Base-by-base conservation (phyloP, 2,797 vertebrate species). In the Steatocranus sp. region DNA sequence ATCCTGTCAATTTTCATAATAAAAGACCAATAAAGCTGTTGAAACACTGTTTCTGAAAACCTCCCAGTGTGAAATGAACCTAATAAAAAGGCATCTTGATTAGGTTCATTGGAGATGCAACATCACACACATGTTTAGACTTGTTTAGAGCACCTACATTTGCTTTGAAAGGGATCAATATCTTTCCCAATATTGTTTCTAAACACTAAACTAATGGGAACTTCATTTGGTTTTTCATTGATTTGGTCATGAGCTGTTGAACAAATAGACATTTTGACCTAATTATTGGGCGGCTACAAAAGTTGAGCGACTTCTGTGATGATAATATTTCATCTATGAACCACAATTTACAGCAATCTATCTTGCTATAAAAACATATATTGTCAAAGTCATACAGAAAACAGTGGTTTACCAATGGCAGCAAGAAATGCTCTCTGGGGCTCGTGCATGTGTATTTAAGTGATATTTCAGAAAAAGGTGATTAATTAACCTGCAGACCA, bases 21-120 rank as follows among this genome's bases (percentile, higher is more conserved):
- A 63, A 38, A 38, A 63, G 34, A 63, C 34, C 58, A 30, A 56
- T 56, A 56, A 2, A 23, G 12, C 5, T 5, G 12, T 38, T 5
- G 58, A 63, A 38, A 38, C 11, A 20, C 11, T 38, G 34, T 32
- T 58, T 58, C 56, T 58, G 56, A 58, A 58, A 58, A 18, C 27
- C 11, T 38, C 34, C 7, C 0, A 1, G 32, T 63, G 7, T 63
- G 1, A 20, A 14, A 12, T 66, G 8, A 38, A 0, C 11, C 0
- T 2, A 38, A 20, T 23, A 2, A 38, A 38, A 38, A 38, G 32
- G 53, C 25, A 30, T 54, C 25, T 54, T 54, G 25, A 54, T 6
- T 54, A 1, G 20, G 34, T 41, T 20, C n/a, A 66, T 7, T 38
- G 5, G 61, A 38, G 61, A 14, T 23, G 1, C 11, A 38, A 66